Base-by-base conservation (phyloP, 2,113 vertebrate species). In the Arothron firmamentum region DNA sequence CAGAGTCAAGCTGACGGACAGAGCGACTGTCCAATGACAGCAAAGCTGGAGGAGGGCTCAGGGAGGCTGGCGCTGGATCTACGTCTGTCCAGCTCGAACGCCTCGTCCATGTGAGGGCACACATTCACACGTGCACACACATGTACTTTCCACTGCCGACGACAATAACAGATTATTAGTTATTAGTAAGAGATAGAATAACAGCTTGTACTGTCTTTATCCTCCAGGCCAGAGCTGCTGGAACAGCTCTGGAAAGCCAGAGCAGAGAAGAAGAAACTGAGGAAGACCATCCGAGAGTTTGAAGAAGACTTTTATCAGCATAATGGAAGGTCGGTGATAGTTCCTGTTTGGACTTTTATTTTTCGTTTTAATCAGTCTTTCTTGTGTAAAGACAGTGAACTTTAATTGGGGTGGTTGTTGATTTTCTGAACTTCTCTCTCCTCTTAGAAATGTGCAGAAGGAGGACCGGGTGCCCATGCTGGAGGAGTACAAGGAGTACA, bases 181-280 rank as follows among this genome's bases (percentile, higher is more conserved):
- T 23, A 23, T 23, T 23, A 23, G 2, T 23, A 3, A 23, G 21
- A 23, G 2, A 3, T 23, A 23, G 21, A 23, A 31, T 1, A 31
- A 31, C 28, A 31, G 8, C 4, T 31, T 6, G 12, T 70, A 0
- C 72, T 75, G 77, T 83, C 59, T 87, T 47, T 93, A 16, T 69
- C 75, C 81, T 85, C 56, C 82, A 98, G 96, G 95, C 95, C 96
- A 62, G 96, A 98, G 90, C 93, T 98, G 83, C 76, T 98, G 88
- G 96, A 97, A 85, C 96, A 98, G 87, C 92, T 98, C 88, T 98
- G 96, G 96, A 98, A 97, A 86, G 92, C 94, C 80, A 91, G 94
- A 90, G 93, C 95, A 77, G 96, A 98, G 84, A 98, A 98, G 84
- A 98, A 95, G 91, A 96, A 97, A 66, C 89, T 98, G 81, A 93